These are phyloP conservation scores for Canis aureus DNA, from an alignment of 2,113 vertebrate genomes.

Conservation along the genomic window DNA sequence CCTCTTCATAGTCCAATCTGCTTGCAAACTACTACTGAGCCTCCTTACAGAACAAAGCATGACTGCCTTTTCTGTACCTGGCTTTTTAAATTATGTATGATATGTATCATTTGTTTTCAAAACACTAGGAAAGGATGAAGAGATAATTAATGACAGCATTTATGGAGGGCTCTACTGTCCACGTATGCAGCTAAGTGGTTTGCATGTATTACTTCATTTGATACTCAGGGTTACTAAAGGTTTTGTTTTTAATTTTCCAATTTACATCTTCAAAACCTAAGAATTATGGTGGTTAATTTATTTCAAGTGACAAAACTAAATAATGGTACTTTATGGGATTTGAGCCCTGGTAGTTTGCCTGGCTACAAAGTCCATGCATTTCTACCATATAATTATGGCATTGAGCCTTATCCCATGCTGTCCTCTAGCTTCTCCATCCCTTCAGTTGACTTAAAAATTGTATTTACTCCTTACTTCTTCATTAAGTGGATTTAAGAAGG, in stretches of 20 bases:
- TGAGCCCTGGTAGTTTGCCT: rapidly evolving
- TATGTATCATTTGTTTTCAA: background rate
- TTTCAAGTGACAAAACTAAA: background rate
- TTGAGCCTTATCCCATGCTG: background rate
- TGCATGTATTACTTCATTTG: background rate
- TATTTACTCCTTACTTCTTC: too few species aligned
- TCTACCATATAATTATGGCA: rapidly evolving
- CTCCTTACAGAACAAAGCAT: background rate
- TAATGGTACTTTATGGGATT: background rate
- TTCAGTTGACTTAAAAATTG: background rate
- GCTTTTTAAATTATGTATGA: background rate
- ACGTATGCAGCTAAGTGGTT: rapidly evolving
- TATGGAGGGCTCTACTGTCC: rapidly evolving
- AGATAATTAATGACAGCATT: background rate
- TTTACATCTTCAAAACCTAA: background rate
- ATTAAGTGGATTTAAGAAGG: background rate
- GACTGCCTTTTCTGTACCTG: background rate
- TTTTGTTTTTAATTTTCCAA: background rate
- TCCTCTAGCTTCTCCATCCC: rapidly evolving
- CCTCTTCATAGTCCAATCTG: background rate
- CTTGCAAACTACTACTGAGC: background rate
- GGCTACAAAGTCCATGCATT: rapidly evolving
- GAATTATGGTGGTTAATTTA: background rate
- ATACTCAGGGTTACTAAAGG: background rate
- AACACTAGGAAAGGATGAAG: background rate